Conservation (phyloP, 2,113 vertebrate genomes). For the Toxotes chatareus region DNA sequence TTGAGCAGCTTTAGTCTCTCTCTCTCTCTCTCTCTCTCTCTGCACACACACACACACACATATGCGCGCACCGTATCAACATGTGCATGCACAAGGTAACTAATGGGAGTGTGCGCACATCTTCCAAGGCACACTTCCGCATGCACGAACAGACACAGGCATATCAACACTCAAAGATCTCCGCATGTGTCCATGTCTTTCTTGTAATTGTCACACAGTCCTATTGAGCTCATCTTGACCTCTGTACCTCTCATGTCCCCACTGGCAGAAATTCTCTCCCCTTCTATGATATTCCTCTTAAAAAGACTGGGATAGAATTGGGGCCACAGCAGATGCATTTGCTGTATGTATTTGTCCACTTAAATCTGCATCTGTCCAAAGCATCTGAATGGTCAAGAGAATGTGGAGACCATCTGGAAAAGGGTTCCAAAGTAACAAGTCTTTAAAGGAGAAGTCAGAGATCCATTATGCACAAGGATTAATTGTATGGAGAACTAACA, state of each 20-base stretch:
- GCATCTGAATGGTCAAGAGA: constrained; percentile 34
- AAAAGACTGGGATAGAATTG: constrained; percentile 29
- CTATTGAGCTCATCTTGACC: constrained; percentile 16
- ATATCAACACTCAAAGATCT: constrained; percentile 35
- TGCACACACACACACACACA: constrained; percentile 1
- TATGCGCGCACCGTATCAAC: constrained; percentile 45
- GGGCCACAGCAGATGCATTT: constrained; percentile 32
- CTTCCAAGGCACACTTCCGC: constrained; percentile 6
- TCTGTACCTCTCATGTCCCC: constrained; percentile 20
- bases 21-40: constrained; percentile 38
- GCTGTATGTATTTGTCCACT: constrained; percentile 25
- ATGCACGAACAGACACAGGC: neutral
- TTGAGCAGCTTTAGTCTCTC: constrained; percentile 50
- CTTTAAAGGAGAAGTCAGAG: neutral
- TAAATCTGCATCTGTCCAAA: constrained; percentile 38
- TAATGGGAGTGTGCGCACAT: constrained; percentile 25
- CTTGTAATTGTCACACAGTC: constrained; percentile 47
- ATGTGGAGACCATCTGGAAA: constrained; percentile 7
- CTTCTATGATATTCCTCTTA: constrained; percentile 10
- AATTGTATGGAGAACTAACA: neutral
- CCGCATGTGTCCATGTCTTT: constrained; percentile 43
- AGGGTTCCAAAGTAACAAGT: neutral
- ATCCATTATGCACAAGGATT: neutral
- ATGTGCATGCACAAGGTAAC: constrained; percentile 44
- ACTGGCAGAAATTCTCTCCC: constrained; percentile 15